phyloP scores from a whole-genome alignment of 2,888 invertebrate genomes.

The Volucella inflata region DNA sequence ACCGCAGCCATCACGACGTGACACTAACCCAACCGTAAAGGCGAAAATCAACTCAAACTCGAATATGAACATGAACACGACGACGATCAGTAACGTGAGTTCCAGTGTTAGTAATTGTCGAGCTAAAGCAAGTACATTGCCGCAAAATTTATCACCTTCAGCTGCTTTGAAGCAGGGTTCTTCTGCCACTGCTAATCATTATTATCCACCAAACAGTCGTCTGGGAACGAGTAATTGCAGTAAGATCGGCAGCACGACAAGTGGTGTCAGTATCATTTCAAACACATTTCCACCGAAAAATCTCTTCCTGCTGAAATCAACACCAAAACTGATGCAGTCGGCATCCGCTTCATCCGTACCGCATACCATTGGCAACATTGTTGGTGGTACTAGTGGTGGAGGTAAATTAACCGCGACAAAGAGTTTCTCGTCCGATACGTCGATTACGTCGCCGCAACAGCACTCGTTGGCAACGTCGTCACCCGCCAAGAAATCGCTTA shows the following conservation, averaged over 20 bases:
- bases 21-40: conserved; percentile 66
- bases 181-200: conserved; percentile 34
- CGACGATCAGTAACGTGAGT: conserved; percentile 73
- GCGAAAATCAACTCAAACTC: conserved; percentile 71
- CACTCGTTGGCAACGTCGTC: conserved; percentile 82
- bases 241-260: conserved; percentile 74
- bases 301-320: conserved; percentile 83
- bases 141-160: conserved; percentile 85
- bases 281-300: conserved; percentile 84
- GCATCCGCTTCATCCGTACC: conserved; percentile 72
- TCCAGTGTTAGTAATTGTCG: conserved; percentile 81
- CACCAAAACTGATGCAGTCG: conserved; percentile 78
- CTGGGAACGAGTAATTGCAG: conserved; percentile 76
- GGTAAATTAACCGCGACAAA: conserved; percentile 74
- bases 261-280: conserved; percentile 77
- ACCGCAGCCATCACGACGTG: conserved; percentile 64
- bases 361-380: conserved; percentile 36
- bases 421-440: conserved; percentile 77
- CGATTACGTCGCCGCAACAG: conserved; percentile 72
- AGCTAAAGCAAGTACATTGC: conserved; percentile 87
- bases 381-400: conserved; percentile 42
- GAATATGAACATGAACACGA: conserved; percentile 80
- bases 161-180: conserved; percentile 79
- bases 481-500: conserved; percentile 86
- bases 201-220: conserved; percentile 33